Conservation (phyloP, 2,797 vertebrate species). For the Martes flavigula region DNA sequence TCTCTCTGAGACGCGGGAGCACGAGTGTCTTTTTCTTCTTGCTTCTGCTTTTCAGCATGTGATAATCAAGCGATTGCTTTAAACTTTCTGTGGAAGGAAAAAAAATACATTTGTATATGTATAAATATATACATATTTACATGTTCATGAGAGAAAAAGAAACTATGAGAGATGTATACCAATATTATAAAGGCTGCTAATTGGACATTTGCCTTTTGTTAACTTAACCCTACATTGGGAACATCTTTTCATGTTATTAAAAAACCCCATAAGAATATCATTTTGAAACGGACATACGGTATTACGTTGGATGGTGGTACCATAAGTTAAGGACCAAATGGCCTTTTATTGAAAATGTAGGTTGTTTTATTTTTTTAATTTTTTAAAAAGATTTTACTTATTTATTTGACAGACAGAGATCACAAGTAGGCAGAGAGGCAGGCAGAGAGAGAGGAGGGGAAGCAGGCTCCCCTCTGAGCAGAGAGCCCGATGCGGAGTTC, state of each 20-base stretch:
- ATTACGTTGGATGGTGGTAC: not conserved
- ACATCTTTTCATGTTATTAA: not conserved
- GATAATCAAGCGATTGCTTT: not conserved
- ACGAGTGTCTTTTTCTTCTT: not conserved
- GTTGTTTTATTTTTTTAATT: too few relatives aligned
- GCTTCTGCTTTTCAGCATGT: not conserved
- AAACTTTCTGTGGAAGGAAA: not conserved
- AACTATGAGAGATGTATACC: not conserved
- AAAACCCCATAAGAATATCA: not conserved
- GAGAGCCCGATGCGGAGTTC: too few relatives aligned
- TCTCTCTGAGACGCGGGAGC: not conserved
- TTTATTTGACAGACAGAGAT: too few relatives aligned
- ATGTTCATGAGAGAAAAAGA: not conserved
- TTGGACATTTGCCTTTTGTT: not conserved
- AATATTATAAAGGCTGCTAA: not conserved
- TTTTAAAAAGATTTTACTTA: not conserved
- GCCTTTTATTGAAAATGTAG: not conserved
- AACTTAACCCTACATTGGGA: not conserved
- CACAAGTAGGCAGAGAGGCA: too few relatives aligned
- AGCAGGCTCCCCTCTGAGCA: too few relatives aligned
- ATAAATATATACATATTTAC: not conserved
- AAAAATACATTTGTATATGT: not conserved
- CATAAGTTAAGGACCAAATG: not conserved
- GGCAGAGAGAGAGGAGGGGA: too few relatives aligned
- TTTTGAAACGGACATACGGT: not conserved